phyloP scores from a whole-genome alignment of 2,888 invertebrate genomes.

The Ephialtes manifestator region DNA sequence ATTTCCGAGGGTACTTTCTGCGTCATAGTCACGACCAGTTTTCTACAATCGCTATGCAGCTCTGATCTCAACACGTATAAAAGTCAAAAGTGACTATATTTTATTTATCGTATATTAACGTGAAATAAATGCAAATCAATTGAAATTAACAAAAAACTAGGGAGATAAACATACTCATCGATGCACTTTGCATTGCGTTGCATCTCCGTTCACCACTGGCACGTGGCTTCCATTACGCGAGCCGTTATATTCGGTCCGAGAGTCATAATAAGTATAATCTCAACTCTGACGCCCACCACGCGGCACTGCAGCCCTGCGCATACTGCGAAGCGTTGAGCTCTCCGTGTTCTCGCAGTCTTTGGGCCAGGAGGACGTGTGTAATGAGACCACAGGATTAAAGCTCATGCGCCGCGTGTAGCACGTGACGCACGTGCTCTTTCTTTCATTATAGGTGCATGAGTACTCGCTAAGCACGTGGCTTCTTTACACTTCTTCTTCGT shows the following conservation, averaged over 20 bases:
- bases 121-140: neutral
- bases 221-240: constrained; percentile 71
- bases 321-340: constrained; percentile 27
- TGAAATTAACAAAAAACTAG: neutral
- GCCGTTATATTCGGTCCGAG: constrained; percentile 73
- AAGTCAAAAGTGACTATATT: constrained; percentile 4
- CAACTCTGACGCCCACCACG: neutral
- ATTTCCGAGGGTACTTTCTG: neutral
- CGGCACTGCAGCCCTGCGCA: neutral
- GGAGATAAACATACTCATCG: neutral
- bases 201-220: neutral
- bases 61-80: neutral
- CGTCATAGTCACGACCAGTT: neutral
- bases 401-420: constrained; percentile 28
- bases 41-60: constrained; percentile 1
- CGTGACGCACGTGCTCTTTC: constrained; percentile 44
- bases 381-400: constrained; percentile 42
- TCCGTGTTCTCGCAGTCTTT: constrained; percentile 38
- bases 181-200: constrained; percentile 5
- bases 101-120: neutral
- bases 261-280: constrained; percentile 14
- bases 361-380: constrained; percentile 49
- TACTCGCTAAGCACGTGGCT: neutral
- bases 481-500: neutral
- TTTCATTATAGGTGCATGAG: neutral